Percentiles rank a stretch among this genome's conserved stretches.
Conservation (phyloP, 2,797 vertebrate species). For the Neosilurus mollespiculum region DNA sequence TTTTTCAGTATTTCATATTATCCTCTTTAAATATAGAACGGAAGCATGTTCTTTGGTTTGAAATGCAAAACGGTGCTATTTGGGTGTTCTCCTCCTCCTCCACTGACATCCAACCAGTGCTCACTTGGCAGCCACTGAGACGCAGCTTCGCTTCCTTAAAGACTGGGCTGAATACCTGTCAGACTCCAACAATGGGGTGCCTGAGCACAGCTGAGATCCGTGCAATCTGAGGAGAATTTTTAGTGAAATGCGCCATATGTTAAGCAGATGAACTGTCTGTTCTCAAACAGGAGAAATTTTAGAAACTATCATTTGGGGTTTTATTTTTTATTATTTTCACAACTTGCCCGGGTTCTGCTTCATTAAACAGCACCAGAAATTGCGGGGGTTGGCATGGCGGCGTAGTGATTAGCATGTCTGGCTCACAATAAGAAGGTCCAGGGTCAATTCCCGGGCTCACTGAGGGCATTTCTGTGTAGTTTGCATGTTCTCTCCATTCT, state of each 20-base stretch:
- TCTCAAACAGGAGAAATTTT: constrained; percentile 5
- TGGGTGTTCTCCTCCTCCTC: constrained; percentile 17
- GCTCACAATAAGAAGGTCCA: too few relatives aligned
- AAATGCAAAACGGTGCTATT: constrained; percentile 11
- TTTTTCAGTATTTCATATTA: neutral
- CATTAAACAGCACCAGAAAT: too few relatives aligned
- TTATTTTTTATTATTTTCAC: neutral
- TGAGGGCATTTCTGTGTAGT: too few relatives aligned
- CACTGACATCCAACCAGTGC: constrained; percentile 14
- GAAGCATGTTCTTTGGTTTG: neutral
- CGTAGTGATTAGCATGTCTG: too few relatives aligned
- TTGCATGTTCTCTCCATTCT: too few relatives aligned
- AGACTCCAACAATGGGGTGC: constrained; percentile 23
- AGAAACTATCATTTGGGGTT: neutral
- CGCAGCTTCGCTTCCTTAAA: constrained; percentile 9
- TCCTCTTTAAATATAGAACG: neutral
- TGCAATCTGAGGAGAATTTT: constrained; percentile 31
- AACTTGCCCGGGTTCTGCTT: too few relatives aligned
- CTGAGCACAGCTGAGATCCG: constrained; percentile 12
- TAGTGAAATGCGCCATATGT: constrained; percentile 19
- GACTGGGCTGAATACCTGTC: constrained; percentile 36
- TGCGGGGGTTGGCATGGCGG: too few relatives aligned
- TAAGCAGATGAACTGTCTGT: neutral
- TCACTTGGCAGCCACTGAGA: constrained; percentile 18
- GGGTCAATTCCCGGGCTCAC: too few relatives aligned